These are phyloP conservation scores for Conops quadrifasciatus DNA, from an alignment of 2,888 invertebrate species.

Conservation along the genomic window DNA sequence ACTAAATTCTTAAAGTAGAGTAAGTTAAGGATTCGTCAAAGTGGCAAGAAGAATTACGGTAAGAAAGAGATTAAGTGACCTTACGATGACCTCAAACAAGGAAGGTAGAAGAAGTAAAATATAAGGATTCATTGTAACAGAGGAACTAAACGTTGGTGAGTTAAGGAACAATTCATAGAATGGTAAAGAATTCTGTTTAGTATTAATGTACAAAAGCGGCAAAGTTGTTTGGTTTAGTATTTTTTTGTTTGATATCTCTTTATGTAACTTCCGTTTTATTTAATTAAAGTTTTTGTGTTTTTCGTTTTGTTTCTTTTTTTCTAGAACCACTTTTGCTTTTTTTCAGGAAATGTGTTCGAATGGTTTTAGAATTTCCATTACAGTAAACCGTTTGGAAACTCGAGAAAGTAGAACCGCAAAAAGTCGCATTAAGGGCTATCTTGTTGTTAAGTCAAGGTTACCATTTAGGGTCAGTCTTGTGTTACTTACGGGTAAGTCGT, in stretches of 20 bases:
- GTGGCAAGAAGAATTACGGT: too few relatives aligned
- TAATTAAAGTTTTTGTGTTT: background rate
- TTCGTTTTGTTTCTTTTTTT: background rate
- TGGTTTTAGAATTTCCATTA: background rate
- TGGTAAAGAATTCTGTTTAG: too few relatives aligned
- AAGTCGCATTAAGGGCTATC: conserved; percentile 49
- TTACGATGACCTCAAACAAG: too few relatives aligned
- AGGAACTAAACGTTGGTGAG: too few relatives aligned
- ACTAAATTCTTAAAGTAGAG: too few relatives aligned
- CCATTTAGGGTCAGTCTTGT: conserved; percentile 18
- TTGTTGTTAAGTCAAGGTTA: conserved; percentile 29
- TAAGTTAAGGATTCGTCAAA: too few relatives aligned
- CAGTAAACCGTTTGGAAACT: conserved; percentile 54
- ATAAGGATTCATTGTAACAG: conserved; percentile 7
- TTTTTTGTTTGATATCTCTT: background rate
- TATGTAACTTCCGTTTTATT: too few relatives aligned
- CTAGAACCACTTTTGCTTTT: background rate
- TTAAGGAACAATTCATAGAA: too few relatives aligned
- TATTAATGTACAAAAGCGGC: too few relatives aligned
- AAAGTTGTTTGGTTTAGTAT: background rate
- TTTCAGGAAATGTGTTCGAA: conserved; percentile 35
- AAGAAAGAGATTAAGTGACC: too few relatives aligned
- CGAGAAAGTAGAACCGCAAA: conserved; percentile 55
- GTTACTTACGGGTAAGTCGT: background rate
- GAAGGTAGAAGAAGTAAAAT: background rate